These are phyloP conservation scores for Cylloceria caligata DNA, from an alignment of 2,888 invertebrate species.

Conservation along the genomic window DNA sequence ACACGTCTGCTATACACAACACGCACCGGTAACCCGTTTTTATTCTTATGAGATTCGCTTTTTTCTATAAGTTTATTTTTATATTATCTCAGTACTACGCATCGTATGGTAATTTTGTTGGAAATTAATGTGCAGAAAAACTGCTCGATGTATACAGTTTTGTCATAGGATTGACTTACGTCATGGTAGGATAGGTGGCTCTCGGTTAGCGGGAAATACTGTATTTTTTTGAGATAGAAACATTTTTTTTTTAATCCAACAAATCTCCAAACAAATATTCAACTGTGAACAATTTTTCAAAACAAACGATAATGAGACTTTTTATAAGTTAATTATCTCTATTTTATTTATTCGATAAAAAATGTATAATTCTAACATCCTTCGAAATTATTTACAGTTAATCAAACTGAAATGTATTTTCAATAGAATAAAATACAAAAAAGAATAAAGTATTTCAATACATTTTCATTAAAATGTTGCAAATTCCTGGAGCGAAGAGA, in stretches of 20 bases:
- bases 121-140: constrained; percentile 24
- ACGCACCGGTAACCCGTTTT: constrained; percentile 56
- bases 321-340: too few relatives aligned
- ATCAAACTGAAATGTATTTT: too few relatives aligned
- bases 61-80: not conserved
- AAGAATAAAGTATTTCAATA: too few relatives aligned
- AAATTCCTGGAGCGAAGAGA: too few relatives aligned
- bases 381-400: too few relatives aligned
- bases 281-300: too few relatives aligned
- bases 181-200: not conserved
- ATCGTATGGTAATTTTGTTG: constrained; percentile 57
- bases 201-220: not conserved
- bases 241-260: not conserved
- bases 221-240: not conserved
- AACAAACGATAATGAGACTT: too few relatives aligned
- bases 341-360: too few relatives aligned
- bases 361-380: too few relatives aligned
- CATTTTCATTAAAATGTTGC: too few relatives aligned
- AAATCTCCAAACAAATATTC: not conserved
- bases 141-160: not conserved
- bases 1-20: constrained; percentile 56
- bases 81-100: constrained; percentile 30
- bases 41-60: constrained; percentile 22
- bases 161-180: not conserved
- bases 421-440: too few relatives aligned